Conservation (phyloP, 92 coral and sea anemone genomes). For the Isaurus tuberculatus region DNA sequence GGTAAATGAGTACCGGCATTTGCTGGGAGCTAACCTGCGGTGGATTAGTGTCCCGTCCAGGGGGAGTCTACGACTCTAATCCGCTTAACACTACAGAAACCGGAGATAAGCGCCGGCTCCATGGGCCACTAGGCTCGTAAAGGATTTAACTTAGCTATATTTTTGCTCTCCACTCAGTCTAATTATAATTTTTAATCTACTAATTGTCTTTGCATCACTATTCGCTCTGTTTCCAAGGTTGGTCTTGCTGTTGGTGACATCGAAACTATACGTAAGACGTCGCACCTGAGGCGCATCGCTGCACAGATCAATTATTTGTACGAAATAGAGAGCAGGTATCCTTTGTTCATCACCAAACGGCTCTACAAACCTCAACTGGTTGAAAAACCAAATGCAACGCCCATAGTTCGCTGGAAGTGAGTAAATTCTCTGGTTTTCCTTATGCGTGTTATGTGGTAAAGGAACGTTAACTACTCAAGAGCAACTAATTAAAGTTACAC, state of each 20-base stretch:
- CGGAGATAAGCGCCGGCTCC: too few relatives aligned
- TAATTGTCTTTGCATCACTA: slow-evolving; percentile 48
- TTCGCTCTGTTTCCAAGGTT: slow-evolving; percentile 41
- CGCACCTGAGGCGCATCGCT: slow-evolving; percentile 64
- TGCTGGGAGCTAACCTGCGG: too few relatives aligned
- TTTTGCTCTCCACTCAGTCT: too few relatives aligned
- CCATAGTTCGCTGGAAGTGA: slow-evolving; percentile 47
- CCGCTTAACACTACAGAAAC: too few relatives aligned
- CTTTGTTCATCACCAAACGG: slow-evolving; percentile 64
- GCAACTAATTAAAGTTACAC: too few relatives aligned
- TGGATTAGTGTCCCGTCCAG: too few relatives aligned
- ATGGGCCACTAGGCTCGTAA: too few relatives aligned
- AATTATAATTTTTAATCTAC: too few relatives aligned
- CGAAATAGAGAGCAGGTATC: slow-evolving; percentile 76
- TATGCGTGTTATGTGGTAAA: background rate
- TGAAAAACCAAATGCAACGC: slow-evolving; percentile 58
- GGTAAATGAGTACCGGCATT: too few relatives aligned
- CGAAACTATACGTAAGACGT: slow-evolving; percentile 62
- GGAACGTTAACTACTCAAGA: too few relatives aligned
- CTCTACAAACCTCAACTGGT: slow-evolving; percentile 57
- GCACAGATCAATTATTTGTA: slow-evolving; percentile 74
- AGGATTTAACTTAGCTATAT: too few relatives aligned
- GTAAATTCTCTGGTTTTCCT: background rate
- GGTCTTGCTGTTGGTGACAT: slow-evolving; percentile 73
- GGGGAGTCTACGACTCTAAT: too few relatives aligned